Conservation (phyloP, 2,888 invertebrate species). For the Drosophila quinaria region DNA sequence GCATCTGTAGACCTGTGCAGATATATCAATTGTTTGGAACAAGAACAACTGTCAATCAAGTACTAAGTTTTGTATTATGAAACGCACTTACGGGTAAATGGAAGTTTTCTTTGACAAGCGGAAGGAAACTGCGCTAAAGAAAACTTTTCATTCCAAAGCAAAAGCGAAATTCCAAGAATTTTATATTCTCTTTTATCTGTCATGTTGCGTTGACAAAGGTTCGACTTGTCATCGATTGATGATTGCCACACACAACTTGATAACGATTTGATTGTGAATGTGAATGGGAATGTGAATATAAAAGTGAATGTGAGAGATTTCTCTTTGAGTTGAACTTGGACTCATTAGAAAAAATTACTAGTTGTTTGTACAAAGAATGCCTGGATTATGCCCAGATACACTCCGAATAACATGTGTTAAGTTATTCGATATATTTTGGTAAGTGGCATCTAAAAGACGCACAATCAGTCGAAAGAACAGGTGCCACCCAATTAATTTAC, state of each 20-base stretch:
- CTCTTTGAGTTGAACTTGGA: conserved; percentile 1
- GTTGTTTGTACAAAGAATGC: neutral
- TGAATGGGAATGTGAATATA: neutral
- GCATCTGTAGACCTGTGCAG: neutral
- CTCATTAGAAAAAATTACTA: conserved; percentile 1
- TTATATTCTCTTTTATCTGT: neutral
- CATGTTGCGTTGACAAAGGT: neutral
- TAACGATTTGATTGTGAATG: neutral
- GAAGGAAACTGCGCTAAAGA: neutral
- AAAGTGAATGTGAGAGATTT: neutral
- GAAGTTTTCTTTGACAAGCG: neutral
- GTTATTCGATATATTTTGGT: too few relatives aligned
- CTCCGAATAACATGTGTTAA: too few relatives aligned
- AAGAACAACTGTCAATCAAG: neutral
- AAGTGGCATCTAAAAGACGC: too few relatives aligned
- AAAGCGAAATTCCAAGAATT: neutral
- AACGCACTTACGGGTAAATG: neutral
- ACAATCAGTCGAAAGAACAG: too few relatives aligned
- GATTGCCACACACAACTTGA: neutral
- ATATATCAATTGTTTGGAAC: neutral
- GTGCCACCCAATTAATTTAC: too few relatives aligned
- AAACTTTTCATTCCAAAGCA: conserved; percentile 2
- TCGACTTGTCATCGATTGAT: conserved; percentile 2
- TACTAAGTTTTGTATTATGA: conserved; percentile 1
- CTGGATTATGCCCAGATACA: too few relatives aligned